These are phyloP conservation scores for Oncorhynchus keta DNA, from an alignment of 2,113 vertebrate genomes.

Conservation along the genomic window DNA sequence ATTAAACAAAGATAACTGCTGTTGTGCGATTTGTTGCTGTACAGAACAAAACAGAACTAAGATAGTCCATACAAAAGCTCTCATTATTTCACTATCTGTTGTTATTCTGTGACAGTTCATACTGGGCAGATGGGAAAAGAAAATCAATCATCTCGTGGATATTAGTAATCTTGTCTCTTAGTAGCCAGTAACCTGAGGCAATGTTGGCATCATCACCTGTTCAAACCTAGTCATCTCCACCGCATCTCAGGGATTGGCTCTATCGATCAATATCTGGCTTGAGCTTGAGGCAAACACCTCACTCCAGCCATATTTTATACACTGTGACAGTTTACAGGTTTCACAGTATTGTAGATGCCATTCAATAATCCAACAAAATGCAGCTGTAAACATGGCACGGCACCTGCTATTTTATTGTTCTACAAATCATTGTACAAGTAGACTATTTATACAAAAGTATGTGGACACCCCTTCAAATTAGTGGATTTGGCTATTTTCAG, in stretches of 20 bases:
- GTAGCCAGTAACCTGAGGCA: background rate
- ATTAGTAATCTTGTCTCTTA: background rate
- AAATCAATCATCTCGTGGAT: too few relatives aligned
- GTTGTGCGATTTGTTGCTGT: background rate
- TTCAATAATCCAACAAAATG: background rate
- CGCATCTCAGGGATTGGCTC: background rate
- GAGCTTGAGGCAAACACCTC: too few relatives aligned
- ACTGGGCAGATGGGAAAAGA: too few relatives aligned
- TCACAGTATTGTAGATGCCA: background rate
- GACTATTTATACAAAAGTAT: too few relatives aligned
- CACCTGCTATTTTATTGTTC: background rate
- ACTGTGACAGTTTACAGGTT: background rate
- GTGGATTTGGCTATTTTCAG: too few relatives aligned
- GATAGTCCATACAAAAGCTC: background rate
- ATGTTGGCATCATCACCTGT: background rate
- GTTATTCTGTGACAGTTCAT: too few relatives aligned
- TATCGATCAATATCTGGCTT: too few relatives aligned
- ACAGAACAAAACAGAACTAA: background rate
- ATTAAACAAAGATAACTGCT: conserved; percentile 1
- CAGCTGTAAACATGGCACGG: background rate
- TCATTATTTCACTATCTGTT: background rate
- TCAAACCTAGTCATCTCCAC: background rate
- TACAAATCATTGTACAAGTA: background rate
- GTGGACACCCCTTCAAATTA: too few relatives aligned
- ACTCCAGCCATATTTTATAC: background rate